Base-by-base conservation (phyloP, 1,140 invertebrate species). In the Nephotettix cincticeps region DNA sequence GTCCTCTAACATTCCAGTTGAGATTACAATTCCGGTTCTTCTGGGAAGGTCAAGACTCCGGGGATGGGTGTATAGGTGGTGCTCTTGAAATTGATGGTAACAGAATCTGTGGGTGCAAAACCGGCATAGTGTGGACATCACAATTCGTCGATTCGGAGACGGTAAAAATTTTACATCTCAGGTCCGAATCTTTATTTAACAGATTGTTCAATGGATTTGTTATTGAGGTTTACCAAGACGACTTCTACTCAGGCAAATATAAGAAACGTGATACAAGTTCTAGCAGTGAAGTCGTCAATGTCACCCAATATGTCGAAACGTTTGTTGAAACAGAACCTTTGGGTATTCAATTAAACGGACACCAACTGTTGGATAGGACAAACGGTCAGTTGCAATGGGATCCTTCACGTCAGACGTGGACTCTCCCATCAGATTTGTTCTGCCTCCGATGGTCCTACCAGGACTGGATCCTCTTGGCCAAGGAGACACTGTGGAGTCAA, bases 1-100 rank as follows among this genome's bases (percentile, higher is more conserved):
- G 82, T 0, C 76, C 77, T 0, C 81, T 82, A 65, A 78, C 85
- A 0, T 87, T 85, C 66, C 80, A 82, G 1, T 21, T 87, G 1
- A 78, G 85, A 36, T 78, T 88, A 1, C 80, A 83, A 30, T 84
- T 87, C 36, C 81, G 83, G 65, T 87, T 82, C 74, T 87, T 87
- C 68, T 84, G 84, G 72, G 78, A 85, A 27, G 86, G 86, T 0
- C 72, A 74, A 14, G 32, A 67, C 23, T 75, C 80, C 0, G 77
- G 82, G 29, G 72, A 72, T 14, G 78, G 72, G 29, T 87, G 86
- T 56, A 71, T 64, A 0, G 78, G 82, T 1, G 85, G 85, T 17
- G 84, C 81, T 68, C 64, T 88, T 1, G 83, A 87, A 74, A 76
- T 88, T 1, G 85, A 86, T 71, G 85, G 84, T 0, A 83, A 82